These are phyloP conservation scores for Chrysolina haemoptera DNA, from an alignment of 2,888 invertebrate species.

Conservation along the genomic window DNA sequence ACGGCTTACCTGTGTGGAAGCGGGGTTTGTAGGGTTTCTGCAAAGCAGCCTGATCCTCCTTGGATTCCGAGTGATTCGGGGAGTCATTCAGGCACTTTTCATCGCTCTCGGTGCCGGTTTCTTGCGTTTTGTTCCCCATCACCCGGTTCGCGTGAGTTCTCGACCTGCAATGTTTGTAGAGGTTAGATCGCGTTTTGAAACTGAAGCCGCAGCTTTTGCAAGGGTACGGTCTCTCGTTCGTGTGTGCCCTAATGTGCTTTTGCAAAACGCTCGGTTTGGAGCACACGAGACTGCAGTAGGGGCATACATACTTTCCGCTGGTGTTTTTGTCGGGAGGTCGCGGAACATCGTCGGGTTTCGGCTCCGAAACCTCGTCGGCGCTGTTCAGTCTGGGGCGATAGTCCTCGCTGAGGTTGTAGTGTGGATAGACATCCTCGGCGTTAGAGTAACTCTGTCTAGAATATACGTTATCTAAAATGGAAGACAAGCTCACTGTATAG, in stretches of 20 bases:
- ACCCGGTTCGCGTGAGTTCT: constrained; percentile 68
- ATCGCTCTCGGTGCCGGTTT: constrained; percentile 37
- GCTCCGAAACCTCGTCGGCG: constrained; percentile 20
- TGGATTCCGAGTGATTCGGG: constrained; percentile 38
- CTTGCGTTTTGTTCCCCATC: constrained; percentile 66
- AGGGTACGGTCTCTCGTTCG: constrained; percentile 93
- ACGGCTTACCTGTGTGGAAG: constrained; percentile 67
- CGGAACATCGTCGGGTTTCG: constrained; percentile 32
- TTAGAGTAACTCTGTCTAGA: constrained; percentile 49
- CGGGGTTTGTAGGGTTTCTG: constrained; percentile 72
- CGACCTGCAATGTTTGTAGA: constrained; percentile 88
- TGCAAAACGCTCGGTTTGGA: constrained; percentile 94
- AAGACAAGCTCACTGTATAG: constrained; percentile 61
- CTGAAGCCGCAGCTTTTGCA: constrained; percentile 92
- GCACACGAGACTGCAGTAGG: constrained; percentile 90
- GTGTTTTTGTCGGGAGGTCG: constrained; percentile 58
- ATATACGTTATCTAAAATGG: constrained; percentile 64
- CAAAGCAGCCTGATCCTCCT: constrained; percentile 45
- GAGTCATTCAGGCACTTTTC: constrained; percentile 43
- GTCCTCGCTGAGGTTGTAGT: constrained; percentile 33
- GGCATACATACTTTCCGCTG: constrained; percentile 85
- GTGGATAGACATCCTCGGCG: constrained; percentile 7
- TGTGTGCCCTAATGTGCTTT: constrained; percentile 95
- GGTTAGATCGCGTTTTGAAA: constrained; percentile 94
- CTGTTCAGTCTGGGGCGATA: constrained; percentile 25